These are phyloP conservation scores for Hylaea fasciaria DNA, from an alignment of 2,888 invertebrate species.

Conservation along the genomic window DNA sequence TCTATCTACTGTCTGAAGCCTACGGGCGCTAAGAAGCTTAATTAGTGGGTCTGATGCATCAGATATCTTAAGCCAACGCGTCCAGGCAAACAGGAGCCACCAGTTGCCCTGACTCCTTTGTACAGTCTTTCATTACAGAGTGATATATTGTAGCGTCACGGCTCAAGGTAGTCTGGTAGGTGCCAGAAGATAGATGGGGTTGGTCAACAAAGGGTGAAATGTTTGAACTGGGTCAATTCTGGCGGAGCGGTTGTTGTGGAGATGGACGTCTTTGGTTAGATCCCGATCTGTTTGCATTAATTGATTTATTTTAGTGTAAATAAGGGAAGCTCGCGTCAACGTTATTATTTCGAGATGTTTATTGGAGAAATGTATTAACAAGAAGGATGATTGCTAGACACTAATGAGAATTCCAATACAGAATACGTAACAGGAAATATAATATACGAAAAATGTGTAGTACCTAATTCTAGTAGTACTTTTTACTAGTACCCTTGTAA, in stretches of 20 bases:
- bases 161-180: conserved; percentile 6
- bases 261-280: not conserved
- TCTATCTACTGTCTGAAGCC: not conserved
- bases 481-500: no score
- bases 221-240: conserved; percentile 7
- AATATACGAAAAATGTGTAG: no score
- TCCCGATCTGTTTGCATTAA: not conserved
- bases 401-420: no score
- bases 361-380: no score
- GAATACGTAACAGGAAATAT: no score
- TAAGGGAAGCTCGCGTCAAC: not conserved
- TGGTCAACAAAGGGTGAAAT: conserved; percentile 18
- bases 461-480: no score
- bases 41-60: conserved; percentile 8
- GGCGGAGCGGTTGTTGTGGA: not conserved
- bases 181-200: conserved; percentile 5
- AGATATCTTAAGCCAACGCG: conserved; percentile 3
- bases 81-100: not conserved
- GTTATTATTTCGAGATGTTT: no score
- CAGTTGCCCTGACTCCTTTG: conserved; percentile 3
- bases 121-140: conserved; percentile 5
- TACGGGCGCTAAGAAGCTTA: not conserved
- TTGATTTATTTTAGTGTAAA: not conserved
- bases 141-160: conserved; percentile 9
- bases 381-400: no score